Base-by-base conservation (phyloP, 2,888 invertebrate species). In the Phania funesta region DNA sequence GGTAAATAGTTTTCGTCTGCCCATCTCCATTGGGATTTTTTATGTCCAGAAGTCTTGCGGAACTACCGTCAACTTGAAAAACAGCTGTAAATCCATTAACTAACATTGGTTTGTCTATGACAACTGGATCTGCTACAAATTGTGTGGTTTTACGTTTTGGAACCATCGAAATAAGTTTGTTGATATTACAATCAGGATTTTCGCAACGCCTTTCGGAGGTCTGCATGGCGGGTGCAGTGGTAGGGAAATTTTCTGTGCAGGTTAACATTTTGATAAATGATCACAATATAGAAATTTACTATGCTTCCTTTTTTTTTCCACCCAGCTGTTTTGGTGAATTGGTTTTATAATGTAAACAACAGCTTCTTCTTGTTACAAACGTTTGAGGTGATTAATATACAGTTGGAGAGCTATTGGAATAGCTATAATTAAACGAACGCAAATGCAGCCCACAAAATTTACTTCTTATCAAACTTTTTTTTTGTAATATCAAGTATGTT, bases 41-140 rank as follows among this genome's bases (percentile, higher is more conserved):
- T 4, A 90, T 84, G 44, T 90, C 88, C 16, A 86, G 80, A 62
- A 89, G 81, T 70, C 86, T 87, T 0, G 87, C 88, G 58, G 86
- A 85, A 1, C 82, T 71, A 13, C 90, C 90, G 67, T 87, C 88
- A 5, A 90, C 87, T 84, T 90, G 90, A 56, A 90, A 90, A 2
- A 90, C 87, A 2, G 90, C 87, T 29, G 90, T 89, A 46, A 87
- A 88, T 9, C 89, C 90, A 78, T 89, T 89, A 29, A 90, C 87
- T n/a, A 90, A 79, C 80, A 90, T 81, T 0, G 90, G 90, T 52
- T 89, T 88, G 3, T 86, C 84, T 83, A 88, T 86, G 1, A 90
- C 85, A 13, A 80, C 83, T 0, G 90, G 90, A 0, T 87, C 84
- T 0, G 87, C 84, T 0, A 90, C 86, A 46, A 90, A 90, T 74